Base-by-base conservation (phyloP, 2,888 invertebrate genomes). In the Drosophila siamana region DNA sequence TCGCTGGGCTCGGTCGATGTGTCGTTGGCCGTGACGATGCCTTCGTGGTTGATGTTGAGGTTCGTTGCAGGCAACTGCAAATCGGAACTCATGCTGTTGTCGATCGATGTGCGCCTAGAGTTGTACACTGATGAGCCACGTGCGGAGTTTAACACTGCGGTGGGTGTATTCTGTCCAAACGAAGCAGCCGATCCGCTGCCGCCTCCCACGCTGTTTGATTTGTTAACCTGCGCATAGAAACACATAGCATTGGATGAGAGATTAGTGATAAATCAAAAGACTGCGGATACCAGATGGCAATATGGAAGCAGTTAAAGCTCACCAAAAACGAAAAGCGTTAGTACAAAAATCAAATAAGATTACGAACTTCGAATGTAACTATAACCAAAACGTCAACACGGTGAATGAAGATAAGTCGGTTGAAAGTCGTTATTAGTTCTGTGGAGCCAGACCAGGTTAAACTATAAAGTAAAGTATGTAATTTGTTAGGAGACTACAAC, bases 21-120 rank as follows among this genome's bases (percentile, higher is more conserved):
- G 9, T 87, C 86, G 11, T 54, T 22, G 24, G 47, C 50, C 5
- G 62, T 22, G 1, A 28, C 40, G 6, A 16, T 28, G 1, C 59
- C 61, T n/a, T 87, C 90, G 24, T 80, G 68, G 46, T 78, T 82
- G 33, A 90, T 89, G 28, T 82, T 85, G 2, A 88, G 69, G 55
- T 79, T 90, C n/a, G 88, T 66, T 4, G 90, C 66, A n/a, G 90
- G 77, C 65, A 89, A 62, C 19, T 87, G 89, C 57, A 91, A 74
- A 44, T 92, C 92, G 15, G 87, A 89, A n/a, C 80, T 80, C 48
- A 85, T 66, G 63, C 90, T 91, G 60, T 91, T 90, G 62, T 92
- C 92, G 9, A 92, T 69, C 2, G 92, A 92, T 4, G 92, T 91
- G 11, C 92, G 90, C 4, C 92, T 84, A 5, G 92, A 92, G 69